Percentiles rank a stretch among this genome's conserved stretches.
phyloP scores from a whole-genome alignment of 2,888 invertebrate genomes.

The Cremastobaeus sp. region DNA sequence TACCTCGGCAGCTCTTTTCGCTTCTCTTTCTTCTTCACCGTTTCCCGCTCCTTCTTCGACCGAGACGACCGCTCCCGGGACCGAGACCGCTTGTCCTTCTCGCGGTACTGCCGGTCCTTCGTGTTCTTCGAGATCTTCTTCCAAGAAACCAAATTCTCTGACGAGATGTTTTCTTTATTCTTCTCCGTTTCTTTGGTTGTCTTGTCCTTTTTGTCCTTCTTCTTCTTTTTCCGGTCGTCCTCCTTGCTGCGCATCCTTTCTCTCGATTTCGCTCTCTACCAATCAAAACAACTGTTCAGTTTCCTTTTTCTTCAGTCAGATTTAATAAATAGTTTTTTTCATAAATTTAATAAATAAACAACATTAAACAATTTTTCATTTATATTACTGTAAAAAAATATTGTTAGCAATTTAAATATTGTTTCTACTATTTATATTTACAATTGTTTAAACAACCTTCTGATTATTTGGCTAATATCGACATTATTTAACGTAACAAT shows the following conservation, averaged over 20 bases:
- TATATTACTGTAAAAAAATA: too few species aligned
- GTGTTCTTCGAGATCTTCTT: constrained; percentile 88
- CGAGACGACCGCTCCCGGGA: constrained; percentile 76
- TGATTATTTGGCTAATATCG: too few species aligned
- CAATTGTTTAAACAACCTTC: too few species aligned
- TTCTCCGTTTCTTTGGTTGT: constrained; percentile 76
- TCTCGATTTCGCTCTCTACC: constrained; percentile 64
- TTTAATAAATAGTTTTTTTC: constrained; percentile 71
- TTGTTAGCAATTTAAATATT: too few species aligned
- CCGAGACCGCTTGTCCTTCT: constrained; percentile 79
- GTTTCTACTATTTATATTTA: too few species aligned
- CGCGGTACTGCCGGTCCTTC: constrained; percentile 88
- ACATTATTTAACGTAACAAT: too few species aligned
- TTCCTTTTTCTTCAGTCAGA: constrained; percentile 37
- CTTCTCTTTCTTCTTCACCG: constrained; percentile 80
- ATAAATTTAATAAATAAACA: too few species aligned
- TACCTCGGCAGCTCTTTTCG: constrained; percentile 90
- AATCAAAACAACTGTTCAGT: constrained; percentile 63
- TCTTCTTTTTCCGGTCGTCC: constrained; percentile 79
- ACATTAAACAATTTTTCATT: too few species aligned
- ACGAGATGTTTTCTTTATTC: constrained; percentile 80
- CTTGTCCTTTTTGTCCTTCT: constrained; percentile 79
- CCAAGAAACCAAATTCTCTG: constrained; percentile 81
- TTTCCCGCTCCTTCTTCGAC: constrained; percentile 73
- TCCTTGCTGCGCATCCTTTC: constrained; percentile 70